Conservation (phyloP, 37 sponge, comb jelly and placozoan genomes). For the Beroe forskalii region DNA sequence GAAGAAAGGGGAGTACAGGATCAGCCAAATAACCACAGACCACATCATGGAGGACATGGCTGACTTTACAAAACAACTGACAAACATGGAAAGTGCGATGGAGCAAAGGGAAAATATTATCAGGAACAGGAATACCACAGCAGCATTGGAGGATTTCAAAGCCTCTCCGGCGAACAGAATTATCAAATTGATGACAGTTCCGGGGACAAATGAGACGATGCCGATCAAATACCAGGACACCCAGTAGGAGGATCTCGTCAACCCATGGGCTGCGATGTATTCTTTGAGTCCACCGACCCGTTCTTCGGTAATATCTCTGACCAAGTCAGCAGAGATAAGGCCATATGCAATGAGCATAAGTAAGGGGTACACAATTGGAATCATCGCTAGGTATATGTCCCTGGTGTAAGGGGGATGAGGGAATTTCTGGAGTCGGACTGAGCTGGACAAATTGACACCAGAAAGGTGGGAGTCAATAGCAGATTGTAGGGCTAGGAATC, state of each 20-base stretch:
- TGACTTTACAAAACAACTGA: constrained; percentile 8
- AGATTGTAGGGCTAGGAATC: background rate
- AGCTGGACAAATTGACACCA: background rate
- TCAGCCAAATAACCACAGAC: constrained; percentile 18
- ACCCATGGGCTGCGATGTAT: too few species aligned
- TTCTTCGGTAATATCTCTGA: constrained; percentile 27
- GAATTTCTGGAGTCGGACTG: constrained; percentile 1
- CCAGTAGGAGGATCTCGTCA: background rate
- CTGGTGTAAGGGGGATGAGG: background rate
- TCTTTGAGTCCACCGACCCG: background rate
- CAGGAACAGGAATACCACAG: background rate
- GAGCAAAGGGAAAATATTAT: background rate
- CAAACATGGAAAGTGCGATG: background rate
- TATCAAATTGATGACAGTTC: background rate
- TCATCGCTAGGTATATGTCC: constrained; percentile 5
- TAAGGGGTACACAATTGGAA: background rate
- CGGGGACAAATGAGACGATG: background rate
- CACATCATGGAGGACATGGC: constrained; percentile 24
- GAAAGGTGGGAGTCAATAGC: background rate
- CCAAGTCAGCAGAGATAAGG: background rate
- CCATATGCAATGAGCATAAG: constrained; percentile 27
- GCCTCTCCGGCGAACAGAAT: background rate
- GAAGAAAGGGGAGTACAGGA: constrained; percentile 26
- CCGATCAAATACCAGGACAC: background rate
- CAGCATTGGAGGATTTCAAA: background rate